phyloP scores from a whole-genome alignment of 2,888 invertebrate genomes.

The Tortricodes alternella region DNA sequence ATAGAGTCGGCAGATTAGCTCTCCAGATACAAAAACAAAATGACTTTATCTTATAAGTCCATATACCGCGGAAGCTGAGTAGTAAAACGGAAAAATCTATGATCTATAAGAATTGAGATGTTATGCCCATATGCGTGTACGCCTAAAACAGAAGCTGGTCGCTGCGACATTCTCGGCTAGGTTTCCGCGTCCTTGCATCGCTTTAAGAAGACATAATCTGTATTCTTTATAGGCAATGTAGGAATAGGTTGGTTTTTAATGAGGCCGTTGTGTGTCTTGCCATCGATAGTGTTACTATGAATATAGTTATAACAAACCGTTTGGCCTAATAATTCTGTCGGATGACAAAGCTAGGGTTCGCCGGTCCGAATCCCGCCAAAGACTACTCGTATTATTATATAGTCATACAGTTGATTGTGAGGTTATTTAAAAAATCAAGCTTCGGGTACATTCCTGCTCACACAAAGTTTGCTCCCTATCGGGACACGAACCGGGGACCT shows the following conservation, averaged over 20 bases:
- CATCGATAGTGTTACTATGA: too few relatives aligned
- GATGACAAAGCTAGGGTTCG: too few relatives aligned
- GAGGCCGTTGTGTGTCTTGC: slow-evolving; percentile 12
- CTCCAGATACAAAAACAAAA: neutral
- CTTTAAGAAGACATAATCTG: slow-evolving; percentile 6
- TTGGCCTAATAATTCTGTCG: too few relatives aligned
- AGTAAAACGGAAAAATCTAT: neutral
- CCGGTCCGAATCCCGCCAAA: too few relatives aligned
- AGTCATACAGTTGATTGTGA: too few relatives aligned
- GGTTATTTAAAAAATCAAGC: too few relatives aligned
- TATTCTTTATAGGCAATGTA: slow-evolving; percentile 10
- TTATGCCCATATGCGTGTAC: slow-evolving; percentile 10
- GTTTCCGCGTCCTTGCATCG: slow-evolving; percentile 11
- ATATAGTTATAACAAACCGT: too few relatives aligned
- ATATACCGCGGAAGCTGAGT: neutral
- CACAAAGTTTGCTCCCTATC: too few relatives aligned
- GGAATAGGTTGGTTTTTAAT: slow-evolving; percentile 17
- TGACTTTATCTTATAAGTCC: neutral
- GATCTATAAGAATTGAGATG: slow-evolving; percentile 22
- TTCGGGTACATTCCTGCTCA: too few relatives aligned
- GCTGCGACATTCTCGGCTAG: neutral
- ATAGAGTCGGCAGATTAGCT: neutral
- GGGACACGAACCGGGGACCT: too few relatives aligned
- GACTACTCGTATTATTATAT: too few relatives aligned
- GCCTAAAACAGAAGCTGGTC: slow-evolving; percentile 1